Conservation (phyloP, 2,797 vertebrate species). For the Perodicticus potto region DNA sequence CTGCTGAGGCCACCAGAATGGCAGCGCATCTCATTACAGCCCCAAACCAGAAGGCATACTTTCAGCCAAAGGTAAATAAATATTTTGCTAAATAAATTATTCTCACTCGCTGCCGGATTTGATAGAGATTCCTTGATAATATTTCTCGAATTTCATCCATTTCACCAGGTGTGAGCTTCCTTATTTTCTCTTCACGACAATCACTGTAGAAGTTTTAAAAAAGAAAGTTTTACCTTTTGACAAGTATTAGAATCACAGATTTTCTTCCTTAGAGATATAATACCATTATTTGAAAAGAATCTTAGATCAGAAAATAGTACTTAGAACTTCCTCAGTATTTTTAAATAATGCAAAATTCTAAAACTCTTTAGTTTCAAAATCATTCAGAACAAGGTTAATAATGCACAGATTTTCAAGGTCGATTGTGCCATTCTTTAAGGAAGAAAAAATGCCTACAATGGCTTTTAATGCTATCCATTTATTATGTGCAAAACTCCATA, state of each 20-base stretch:
- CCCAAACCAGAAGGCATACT: neutral
- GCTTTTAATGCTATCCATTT: neutral
- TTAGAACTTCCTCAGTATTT: neutral
- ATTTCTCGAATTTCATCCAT: slow-evolving; percentile 95
- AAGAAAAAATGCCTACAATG: neutral
- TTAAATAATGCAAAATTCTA: slow-evolving; percentile 46
- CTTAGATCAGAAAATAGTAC: neutral
- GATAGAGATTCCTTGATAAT: slow-evolving; percentile 98
- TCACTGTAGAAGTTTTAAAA: slow-evolving; percentile 86
- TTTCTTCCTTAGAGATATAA: slow-evolving; percentile 46
- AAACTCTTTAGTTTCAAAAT: neutral
- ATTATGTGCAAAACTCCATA: neutral
- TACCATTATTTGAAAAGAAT: neutral
- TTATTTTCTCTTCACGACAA: slow-evolving; percentile 91
- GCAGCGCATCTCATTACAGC: neutral
- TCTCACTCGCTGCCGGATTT: slow-evolving; percentile 96
- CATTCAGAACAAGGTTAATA: neutral
- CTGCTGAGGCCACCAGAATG: fast-evolving
- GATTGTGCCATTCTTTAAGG: neutral
- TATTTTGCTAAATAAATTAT: slow-evolving; percentile 71
- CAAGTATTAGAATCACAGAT: slow-evolving; percentile 38
- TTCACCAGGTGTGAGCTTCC: slow-evolving; percentile 90
- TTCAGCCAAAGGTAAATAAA: slow-evolving; percentile 59
- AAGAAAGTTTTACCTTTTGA: slow-evolving; percentile 30
- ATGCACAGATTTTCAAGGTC: neutral